Percentiles rank a stretch among this genome's conserved stretches.
phyloP scores from a whole-genome alignment of 2,113 vertebrate genomes.

The Lates calcarifer region DNA sequence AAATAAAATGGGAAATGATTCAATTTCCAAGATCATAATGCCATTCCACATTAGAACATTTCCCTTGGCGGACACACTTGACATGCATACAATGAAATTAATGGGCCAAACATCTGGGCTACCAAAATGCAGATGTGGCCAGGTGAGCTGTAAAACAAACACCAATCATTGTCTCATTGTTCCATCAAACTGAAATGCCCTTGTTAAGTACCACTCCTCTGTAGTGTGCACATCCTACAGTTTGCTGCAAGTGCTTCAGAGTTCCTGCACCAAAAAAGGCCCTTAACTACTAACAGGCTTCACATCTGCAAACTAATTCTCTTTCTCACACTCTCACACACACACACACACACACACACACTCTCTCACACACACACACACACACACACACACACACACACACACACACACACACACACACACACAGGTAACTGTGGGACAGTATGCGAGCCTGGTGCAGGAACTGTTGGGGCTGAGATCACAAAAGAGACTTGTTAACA shows the following conservation, averaged over 20 bases:
- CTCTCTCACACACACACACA: background rate
- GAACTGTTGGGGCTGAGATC: slow-evolving; percentile 26
- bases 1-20: slow-evolving; percentile 20
- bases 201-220: slow-evolving; percentile 43
- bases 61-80: slow-evolving; percentile 39
- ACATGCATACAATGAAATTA: slow-evolving; percentile 50
- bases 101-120: slow-evolving; percentile 31
- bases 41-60: slow-evolving; percentile 33
- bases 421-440: background rate
- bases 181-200: slow-evolving; percentile 38
- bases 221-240: slow-evolving; percentile 59
- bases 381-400: background rate
- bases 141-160: slow-evolving; percentile 12
- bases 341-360: too few relatives aligned
- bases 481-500: slow-evolving; percentile 16
- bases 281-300: slow-evolving; percentile 15
- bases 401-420: background rate
- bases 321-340: too few relatives aligned
- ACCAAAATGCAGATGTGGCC: slow-evolving; percentile 7
- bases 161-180: background rate
- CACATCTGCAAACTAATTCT: slow-evolving; percentile 6
- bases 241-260: slow-evolving; percentile 65
- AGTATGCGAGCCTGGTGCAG: slow-evolving; percentile 6
- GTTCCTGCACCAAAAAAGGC: slow-evolving; percentile 23
- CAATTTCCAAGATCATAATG: slow-evolving; percentile 48